These are phyloP conservation scores for Hipparchia semele DNA, from an alignment of 2,888 invertebrate genomes.

Conservation along the genomic window DNA sequence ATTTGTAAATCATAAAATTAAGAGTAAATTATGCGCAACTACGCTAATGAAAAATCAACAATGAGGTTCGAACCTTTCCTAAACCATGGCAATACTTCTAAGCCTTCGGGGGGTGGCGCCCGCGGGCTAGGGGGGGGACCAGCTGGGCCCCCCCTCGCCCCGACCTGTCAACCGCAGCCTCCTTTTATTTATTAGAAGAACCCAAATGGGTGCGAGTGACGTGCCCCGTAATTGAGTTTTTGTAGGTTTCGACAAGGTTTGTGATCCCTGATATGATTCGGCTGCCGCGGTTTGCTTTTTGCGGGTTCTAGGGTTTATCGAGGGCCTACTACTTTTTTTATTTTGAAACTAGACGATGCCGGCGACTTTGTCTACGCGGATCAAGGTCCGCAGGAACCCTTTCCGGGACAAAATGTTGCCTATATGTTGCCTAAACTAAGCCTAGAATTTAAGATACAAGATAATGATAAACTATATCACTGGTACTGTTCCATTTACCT, in stretches of 20 bases:
- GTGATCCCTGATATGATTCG: slow-evolving; percentile 30
- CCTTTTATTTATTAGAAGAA: slow-evolving; percentile 46
- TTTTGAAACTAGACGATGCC: neutral
- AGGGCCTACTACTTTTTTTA: neutral
- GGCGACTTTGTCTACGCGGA: no score
- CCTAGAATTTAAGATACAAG: no score
- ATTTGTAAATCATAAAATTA: no score
- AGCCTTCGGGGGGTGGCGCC: slow-evolving; percentile 40
- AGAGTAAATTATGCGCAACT: no score
- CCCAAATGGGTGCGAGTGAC: slow-evolving; percentile 72
- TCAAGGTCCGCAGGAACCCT: no score
- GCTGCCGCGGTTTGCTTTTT: neutral
- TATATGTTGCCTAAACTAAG: no score
- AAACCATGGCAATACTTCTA: slow-evolving; percentile 39
- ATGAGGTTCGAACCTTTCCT: slow-evolving; percentile 16
- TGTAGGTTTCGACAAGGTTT: slow-evolving; percentile 35
- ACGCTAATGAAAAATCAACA: slow-evolving; percentile 2
- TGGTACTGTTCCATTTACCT: no score
- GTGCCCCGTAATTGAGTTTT: slow-evolving; percentile 49
- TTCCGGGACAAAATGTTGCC: no score
- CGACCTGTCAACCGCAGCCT: slow-evolving; percentile 71
- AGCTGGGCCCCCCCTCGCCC: slow-evolving; percentile 57
- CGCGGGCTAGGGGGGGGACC: slow-evolving; percentile 47
- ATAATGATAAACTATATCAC: no score
- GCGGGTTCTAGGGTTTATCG: neutral